phyloP scores from a whole-genome alignment of 1,140 invertebrate species.

The Panulirus ornatus region DNA sequence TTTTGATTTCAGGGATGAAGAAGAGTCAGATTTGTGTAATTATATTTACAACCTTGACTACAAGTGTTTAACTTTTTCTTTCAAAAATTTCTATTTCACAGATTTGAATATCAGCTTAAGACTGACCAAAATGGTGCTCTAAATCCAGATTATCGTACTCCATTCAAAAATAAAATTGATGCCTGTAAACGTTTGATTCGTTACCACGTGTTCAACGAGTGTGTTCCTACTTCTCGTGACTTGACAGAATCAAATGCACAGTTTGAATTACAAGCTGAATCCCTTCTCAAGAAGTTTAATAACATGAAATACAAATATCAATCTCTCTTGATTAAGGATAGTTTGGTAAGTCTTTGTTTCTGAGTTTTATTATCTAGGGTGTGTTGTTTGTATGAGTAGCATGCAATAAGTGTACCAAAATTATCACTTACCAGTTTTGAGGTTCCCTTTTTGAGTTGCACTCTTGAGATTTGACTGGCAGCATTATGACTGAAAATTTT shows the following conservation, averaged over 20 bases:
- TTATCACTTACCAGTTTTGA: no score
- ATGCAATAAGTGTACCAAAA: no score
- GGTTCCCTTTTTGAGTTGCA: no score
- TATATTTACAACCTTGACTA: neutral
- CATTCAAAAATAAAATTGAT: slow-evolving; percentile 86
- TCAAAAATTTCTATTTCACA: slow-evolving; percentile 76
- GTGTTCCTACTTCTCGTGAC: slow-evolving; percentile 83
- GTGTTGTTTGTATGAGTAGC: no score
- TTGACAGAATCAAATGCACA: slow-evolving; percentile 87
- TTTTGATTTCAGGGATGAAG: no score
- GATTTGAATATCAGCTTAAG: slow-evolving; percentile 87
- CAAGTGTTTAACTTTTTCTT: neutral
- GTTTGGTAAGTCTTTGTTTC: slow-evolving; percentile 84
- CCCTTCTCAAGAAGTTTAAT: slow-evolving; percentile 86
- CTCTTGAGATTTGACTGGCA: no score
- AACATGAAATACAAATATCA: slow-evolving; percentile 89
- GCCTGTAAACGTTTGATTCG: slow-evolving; percentile 88
- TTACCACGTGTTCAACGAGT: slow-evolving; percentile 89
- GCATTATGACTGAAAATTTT: no score
- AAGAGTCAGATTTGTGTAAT: no score
- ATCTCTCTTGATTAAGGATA: slow-evolving; percentile 88
- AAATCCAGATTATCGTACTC: slow-evolving; percentile 87
- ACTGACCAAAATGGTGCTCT: slow-evolving; percentile 88
- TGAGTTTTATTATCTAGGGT: neutral
- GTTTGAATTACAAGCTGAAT: slow-evolving; percentile 86